Base-by-base conservation (phyloP, 2,797 vertebrate genomes). In the Chelon labrosus region DNA sequence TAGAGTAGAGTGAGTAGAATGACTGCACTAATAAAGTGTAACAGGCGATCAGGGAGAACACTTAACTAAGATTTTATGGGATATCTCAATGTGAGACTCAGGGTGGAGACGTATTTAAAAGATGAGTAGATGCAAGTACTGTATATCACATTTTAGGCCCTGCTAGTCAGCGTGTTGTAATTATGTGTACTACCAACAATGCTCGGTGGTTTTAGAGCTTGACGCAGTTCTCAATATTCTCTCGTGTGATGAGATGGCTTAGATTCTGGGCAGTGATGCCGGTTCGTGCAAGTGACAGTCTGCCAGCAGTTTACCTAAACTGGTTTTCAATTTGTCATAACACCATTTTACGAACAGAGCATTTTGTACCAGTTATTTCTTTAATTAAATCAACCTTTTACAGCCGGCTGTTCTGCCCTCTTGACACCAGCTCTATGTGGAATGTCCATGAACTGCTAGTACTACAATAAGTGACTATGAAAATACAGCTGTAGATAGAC, bases 21-120 rank as follows among this genome's bases (percentile, higher is more conserved):
- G 35, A 42, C 6, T 31, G 1, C 20, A 22, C 39, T 47, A 49
- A 64, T 75, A 62, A 66, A 83, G 12, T 60, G 31, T 5, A 46
- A 7, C 44, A n/a, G 44, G 44, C 37, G 25, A 54, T 20, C 38
- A 67, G 39, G 22, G 42, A 6, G 35, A 3, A 19, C 31, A n/a
- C 47, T 56, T n/a, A 50, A 60, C 35, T 12, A 39, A 11, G 58
- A 3, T 17, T 53, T 55, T 46, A 81, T 37, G 14, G 55, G 19
- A 65, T 37, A 41, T 51, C 39, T 57, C 19, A 50, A 19, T 44
- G 14, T 57, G 46, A 54, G 39, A 41, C 10, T 19, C 17, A 19
- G n/a, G 19, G 11, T 46, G 31, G 12, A 51, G 16, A 46, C 17
- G 17, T 17, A 46, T 17, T 46, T 46, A 46, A n/a, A 46, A 8